Base-by-base conservation (phyloP, 2,888 invertebrate species). In the Lycaena phlaeas region DNA sequence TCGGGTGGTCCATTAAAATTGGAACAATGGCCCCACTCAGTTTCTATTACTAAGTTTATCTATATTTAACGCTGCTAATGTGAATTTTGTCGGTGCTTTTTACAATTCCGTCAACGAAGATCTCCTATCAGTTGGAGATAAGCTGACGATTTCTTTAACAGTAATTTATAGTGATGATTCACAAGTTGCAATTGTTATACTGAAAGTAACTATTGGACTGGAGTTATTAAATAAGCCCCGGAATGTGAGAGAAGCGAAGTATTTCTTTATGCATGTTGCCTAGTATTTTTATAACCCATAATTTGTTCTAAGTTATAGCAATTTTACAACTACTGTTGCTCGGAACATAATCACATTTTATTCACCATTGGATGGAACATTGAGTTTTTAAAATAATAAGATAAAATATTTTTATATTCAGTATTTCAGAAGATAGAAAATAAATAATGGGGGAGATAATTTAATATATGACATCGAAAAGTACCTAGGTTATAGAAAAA, bases 1-100 rank as follows among this genome's bases (percentile, higher is more conserved):
- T 62, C 73, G 79, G 77, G 81, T 79, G 81, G 81, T 78, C 82
- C 81, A 77, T 78, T 77, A 76, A 71, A 56, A 48, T 46, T 65
- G 67, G 72, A 77, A 81, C 81, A 82, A 82, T 78, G 73, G 76
- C 44, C 69, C n/a, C 69, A 67, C 75, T 77, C 65, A 61, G 61
- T 59, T 68, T 69, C 71, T 77, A 72, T 75, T 76, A 68, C 71
- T 71, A 62, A 64, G 67, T 77, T 78, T 77, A 79, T 78, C 78
- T 73, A 69, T 68, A 61, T 76, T 69, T 76, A 66, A 75, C 75
- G 71, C 69, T 72, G 67, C 69, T 75, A 74, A 77, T 70, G 75
- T 75, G 74, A 71, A 68, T 69, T 72, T 67, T 65, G 68, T 59
- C 69, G 69, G 68, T 53, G 59, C 52, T 50, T 52, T 51, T 62